phyloP scores from a whole-genome alignment of 2,888 invertebrate genomes.

The Limnephilus marmoratus region DNA sequence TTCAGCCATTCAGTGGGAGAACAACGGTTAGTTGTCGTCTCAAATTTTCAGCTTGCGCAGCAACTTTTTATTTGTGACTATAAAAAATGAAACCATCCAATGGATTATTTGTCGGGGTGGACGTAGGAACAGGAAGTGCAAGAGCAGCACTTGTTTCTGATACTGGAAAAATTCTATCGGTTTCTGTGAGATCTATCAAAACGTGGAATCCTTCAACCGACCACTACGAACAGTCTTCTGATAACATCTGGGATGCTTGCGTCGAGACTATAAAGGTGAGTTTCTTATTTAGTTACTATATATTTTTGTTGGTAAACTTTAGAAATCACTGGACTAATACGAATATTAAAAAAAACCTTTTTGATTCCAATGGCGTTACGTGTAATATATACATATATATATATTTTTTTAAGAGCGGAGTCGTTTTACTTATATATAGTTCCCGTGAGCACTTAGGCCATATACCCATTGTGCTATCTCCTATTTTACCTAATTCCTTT shows the following conservation, averaged over 20 bases:
- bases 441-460: too few relatives aligned
- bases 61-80: not conserved
- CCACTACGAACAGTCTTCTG: conserved; percentile 94
- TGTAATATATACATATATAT: too few relatives aligned
- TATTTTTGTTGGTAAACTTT: not conserved
- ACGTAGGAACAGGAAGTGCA: conserved; percentile 95
- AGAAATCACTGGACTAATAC: too few relatives aligned
- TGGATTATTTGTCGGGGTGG: conserved; percentile 86
- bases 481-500: too few relatives aligned
- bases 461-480: too few relatives aligned
- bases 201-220: conserved; percentile 87
- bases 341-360: too few relatives aligned
- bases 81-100: conserved; percentile 10
- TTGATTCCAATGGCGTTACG: too few relatives aligned
- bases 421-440: too few relatives aligned
- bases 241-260: conserved; percentile 91
- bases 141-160: conserved; percentile 88
- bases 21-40: not conserved
- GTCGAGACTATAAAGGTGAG: conserved; percentile 85
- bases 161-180: conserved; percentile 82
- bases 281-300: conserved; percentile 63
- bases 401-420: too few relatives aligned
- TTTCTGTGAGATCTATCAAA: conserved; percentile 81
- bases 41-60: not conserved
- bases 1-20: not conserved